Evolutionary conservation across 2,888 invertebrate genomes (phyloP).

Genomic region (Erpobdella octoculata): DNA sequence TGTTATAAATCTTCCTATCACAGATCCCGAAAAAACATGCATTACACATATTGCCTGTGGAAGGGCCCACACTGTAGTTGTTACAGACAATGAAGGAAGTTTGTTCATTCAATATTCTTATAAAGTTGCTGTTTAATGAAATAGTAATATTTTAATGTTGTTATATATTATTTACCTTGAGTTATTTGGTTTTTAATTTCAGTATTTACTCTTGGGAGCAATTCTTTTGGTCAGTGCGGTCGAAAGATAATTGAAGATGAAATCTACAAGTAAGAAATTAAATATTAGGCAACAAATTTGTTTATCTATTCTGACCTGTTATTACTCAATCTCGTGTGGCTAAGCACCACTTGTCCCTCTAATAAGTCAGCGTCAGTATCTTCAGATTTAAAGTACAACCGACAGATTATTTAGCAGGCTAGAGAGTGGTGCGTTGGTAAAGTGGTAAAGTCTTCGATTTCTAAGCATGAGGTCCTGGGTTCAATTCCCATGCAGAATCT

Average conservation of each 20-base stretch:
- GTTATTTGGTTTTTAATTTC: slow-evolving; percentile 29
- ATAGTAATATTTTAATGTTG: slow-evolving; percentile 36
- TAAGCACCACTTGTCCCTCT: too few species aligned
- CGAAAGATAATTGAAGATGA: slow-evolving; percentile 69
- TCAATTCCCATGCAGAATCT: too few species aligned
- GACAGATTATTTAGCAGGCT: too few species aligned
- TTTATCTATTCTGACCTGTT: too few species aligned
- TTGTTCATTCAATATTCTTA: background rate
- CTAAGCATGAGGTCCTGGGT: too few species aligned
- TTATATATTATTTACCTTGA: slow-evolving; percentile 61
- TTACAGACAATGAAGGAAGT: slow-evolving; percentile 68
- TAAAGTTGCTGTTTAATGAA: background rate
- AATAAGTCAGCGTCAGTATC: too few species aligned
- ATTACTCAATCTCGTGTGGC: too few species aligned
- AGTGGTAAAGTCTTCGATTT: too few species aligned
- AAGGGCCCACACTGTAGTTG: slow-evolving; percentile 72
- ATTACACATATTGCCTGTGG: slow-evolving; percentile 64
- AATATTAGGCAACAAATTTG: too few species aligned
- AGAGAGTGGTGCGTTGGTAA: too few species aligned
- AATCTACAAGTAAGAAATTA: slow-evolving; percentile 44
- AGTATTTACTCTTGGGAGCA: slow-evolving; percentile 78
- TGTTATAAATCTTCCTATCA: background rate
- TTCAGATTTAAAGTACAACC: too few species aligned
- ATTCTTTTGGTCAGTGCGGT: slow-evolving; percentile 88
- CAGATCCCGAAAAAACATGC: background rate